Conservation (phyloP, 2,797 vertebrate genomes). For the Denticeps clupeoides region DNA sequence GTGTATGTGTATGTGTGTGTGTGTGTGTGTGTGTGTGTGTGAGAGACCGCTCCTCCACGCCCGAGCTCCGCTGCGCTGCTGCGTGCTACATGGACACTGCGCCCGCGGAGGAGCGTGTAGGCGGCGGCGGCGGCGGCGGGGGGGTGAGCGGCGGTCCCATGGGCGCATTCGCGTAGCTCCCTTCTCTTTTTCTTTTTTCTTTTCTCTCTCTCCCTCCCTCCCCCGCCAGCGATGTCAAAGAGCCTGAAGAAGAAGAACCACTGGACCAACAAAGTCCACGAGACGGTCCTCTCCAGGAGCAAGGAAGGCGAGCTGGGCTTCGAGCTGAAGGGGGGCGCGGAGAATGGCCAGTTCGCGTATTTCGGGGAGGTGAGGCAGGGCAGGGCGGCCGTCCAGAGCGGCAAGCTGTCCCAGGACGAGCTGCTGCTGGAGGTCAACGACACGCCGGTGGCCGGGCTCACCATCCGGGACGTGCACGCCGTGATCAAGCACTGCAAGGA, state of each 20-base stretch:
- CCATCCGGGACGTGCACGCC: slow-evolving; percentile 90
- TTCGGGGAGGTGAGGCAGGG: slow-evolving; percentile 90
- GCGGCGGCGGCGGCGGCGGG: slow-evolving; percentile 26
- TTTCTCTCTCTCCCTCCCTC: no score
- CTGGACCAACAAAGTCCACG: slow-evolving; percentile 99
- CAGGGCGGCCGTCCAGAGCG: slow-evolving; percentile 87
- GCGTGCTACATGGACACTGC: slow-evolving; percentile 32
- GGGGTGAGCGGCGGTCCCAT: slow-evolving; percentile 51
- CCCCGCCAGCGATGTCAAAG: slow-evolving; percentile 97
- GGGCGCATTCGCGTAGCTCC: slow-evolving; percentile 47
- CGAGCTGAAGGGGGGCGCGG: slow-evolving; percentile 89
- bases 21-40: slow-evolving; percentile 42
- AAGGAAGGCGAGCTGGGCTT: slow-evolving; percentile 91
- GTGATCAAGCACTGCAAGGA: slow-evolving; percentile 98
- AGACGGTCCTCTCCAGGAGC: slow-evolving; percentile 81
- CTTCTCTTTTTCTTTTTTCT: no score
- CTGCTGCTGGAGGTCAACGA: slow-evolving; percentile 97
- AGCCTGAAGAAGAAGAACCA: slow-evolving; percentile 98
- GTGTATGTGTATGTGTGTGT: slow-evolving; percentile 43
- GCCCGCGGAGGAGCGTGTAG: not conserved
- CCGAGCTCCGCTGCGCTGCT: slow-evolving; percentile 39
- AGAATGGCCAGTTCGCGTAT: slow-evolving; percentile 93
- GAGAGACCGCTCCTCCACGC: slow-evolving; percentile 41
- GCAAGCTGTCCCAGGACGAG: slow-evolving; percentile 76
- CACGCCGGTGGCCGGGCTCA: slow-evolving; percentile 94